Evolutionary conservation across 2,797 vertebrate species (phyloP).

Genomic region (Muscicapa striata): DNA sequence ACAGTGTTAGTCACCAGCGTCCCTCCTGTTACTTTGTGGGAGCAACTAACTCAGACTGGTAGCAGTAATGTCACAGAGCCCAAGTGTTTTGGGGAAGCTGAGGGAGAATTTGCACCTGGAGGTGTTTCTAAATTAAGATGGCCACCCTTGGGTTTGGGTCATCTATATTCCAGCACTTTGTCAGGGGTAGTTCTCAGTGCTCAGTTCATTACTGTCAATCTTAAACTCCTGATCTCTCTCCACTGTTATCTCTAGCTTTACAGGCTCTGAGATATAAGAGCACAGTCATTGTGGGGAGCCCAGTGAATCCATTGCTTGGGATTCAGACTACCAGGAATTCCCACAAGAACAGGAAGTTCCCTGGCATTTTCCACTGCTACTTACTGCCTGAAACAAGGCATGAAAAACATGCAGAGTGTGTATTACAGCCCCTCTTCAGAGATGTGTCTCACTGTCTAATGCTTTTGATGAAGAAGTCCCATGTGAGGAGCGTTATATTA

Average conservation of each 20-base stretch:
- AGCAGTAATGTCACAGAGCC: not conserved
- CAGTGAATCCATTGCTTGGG: not conserved
- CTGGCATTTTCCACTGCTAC: not conserved
- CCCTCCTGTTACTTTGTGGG: not conserved
- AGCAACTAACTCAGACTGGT: not conserved
- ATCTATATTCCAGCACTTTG: not conserved
- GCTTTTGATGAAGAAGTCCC: not conserved
- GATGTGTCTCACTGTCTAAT: not conserved
- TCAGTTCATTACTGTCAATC: not conserved
- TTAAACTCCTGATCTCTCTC: not conserved
- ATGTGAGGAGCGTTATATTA: not conserved
- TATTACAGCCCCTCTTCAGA: not conserved
- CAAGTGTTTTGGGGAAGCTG: not conserved
- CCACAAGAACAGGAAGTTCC: not conserved
- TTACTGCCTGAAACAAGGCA: not conserved
- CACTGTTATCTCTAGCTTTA: not conserved
- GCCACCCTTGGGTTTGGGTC: not conserved
- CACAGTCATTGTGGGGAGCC: not conserved
- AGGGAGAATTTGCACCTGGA: not conserved
- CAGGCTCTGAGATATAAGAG: not conserved
- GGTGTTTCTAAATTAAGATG: not conserved
- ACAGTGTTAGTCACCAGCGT: not conserved
- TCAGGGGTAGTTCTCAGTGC: not conserved
- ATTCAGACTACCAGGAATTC: not conserved
- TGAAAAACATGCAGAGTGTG: not conserved